Percentiles rank a stretch among this genome's conserved stretches.
These are phyloP conservation scores for Donacobius atricapilla DNA, from an alignment of 2,113 vertebrate genomes.

Conservation along the genomic window DNA sequence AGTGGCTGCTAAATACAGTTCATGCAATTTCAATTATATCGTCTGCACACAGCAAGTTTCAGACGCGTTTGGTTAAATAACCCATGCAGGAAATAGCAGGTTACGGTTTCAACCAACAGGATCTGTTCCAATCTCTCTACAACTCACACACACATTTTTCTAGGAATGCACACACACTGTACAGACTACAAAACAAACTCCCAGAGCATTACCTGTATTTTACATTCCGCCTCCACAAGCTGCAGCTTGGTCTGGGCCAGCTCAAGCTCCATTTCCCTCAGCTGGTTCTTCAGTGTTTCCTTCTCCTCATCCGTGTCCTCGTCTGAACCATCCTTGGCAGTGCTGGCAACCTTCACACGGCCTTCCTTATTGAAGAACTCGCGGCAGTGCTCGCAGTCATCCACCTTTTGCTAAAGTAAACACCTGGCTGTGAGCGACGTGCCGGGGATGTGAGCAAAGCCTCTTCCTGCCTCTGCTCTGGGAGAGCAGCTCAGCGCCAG, in stretches of 20 bases:
- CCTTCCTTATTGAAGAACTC: constrained; percentile 86
- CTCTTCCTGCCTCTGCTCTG: neutral
- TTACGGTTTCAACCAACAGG: constrained; percentile 1
- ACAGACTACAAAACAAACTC: neutral
- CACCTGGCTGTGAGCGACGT: neutral
- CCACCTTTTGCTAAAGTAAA: constrained; percentile 82
- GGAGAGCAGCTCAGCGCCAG: neutral
- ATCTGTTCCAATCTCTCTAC: neutral
- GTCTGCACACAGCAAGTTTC: constrained; percentile 2
- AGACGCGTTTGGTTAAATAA: constrained; percentile 19
- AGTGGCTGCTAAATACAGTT: constrained; percentile 17
- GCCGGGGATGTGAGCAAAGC: neutral
- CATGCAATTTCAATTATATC: neutral
- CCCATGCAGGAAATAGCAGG: constrained; percentile 29
- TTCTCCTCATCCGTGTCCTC: constrained; percentile 94
- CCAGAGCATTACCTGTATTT: constrained; percentile 86
- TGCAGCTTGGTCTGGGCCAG: constrained; percentile 98
- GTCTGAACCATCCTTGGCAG: constrained; percentile 73
- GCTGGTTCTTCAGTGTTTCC: constrained; percentile 90
- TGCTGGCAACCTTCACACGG: constrained; percentile 72
- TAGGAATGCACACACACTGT: neutral
- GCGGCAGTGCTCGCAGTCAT: constrained; percentile 85
- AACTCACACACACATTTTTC: neutral
- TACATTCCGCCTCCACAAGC: constrained; percentile 96
- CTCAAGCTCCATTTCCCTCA: constrained; percentile 97